Evolutionary conservation across 1,140 invertebrate species (phyloP), one percentile per base, ranked within the genome.

Genomic region (Drosophila suzukii): DNA sequence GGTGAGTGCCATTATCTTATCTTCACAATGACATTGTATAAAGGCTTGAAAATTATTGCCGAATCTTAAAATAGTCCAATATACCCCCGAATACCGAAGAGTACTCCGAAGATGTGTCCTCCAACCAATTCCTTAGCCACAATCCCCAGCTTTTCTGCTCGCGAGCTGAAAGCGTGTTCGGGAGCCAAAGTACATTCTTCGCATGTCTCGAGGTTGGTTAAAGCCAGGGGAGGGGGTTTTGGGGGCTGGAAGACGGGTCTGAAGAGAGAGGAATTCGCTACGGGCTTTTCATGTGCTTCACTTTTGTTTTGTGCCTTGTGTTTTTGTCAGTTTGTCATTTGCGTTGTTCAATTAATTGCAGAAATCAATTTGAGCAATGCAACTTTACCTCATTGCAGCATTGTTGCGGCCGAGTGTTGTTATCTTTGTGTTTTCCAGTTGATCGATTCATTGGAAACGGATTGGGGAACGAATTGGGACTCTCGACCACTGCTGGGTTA

Each of bases 351-450:
- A 91, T 91, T 91, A 91, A 91, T 91, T 91, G 89, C 81, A 91
- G 83, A 91, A 91, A 91, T 91, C 83, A 91, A 91, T 91, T 91
- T 89, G 78, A 91, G 89, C 78, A 91, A 91, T 91, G 88, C 81
- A 75, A 81, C 78, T 75, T 75, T 90, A 73, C 86, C 76, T 85
- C 81, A 90, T 86, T 86, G 85, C 62, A 57, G 71, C 78, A 86
- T 88, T 85, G 74, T 72, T 58, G 49, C 41, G 34, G 50, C 47
- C 60, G 51, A 56, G 24, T 51, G 54, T 38, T 32, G 27, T 55
- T 76, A 27, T 20, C 58, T 17, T 41, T 72, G 54, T 49, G 65
- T 6, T 50, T 46, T 30, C n/a, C 44, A 50, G 38, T 58, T 81
- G 81, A 90, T 90, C 81, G 81, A 89, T 89, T 85, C 85, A 90